These are phyloP conservation scores for Axea sp. DNA, from an alignment of 2,888 invertebrate genomes.

Conservation along the genomic window DNA sequence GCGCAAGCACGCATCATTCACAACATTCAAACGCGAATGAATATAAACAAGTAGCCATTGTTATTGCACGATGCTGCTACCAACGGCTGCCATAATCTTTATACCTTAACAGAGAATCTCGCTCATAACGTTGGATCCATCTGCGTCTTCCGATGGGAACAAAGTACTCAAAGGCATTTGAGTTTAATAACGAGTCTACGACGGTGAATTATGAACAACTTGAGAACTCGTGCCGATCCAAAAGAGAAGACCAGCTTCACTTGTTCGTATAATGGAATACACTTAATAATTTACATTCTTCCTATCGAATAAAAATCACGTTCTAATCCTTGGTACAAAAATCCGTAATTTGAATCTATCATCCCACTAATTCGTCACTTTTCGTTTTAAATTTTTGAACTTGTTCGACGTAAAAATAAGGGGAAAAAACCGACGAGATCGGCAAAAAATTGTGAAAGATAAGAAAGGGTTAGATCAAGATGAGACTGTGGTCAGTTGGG, in stretches of 20 bases:
- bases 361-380: background rate
- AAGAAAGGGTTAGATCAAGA: slow-evolving; percentile 55
- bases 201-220: slow-evolving; percentile 68
- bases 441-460: slow-evolving; percentile 51
- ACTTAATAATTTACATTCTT: slow-evolving; percentile 7
- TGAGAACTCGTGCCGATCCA: slow-evolving; percentile 55
- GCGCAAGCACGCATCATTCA: too few relatives aligned
- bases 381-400: slow-evolving; percentile 4
- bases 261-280: slow-evolving; percentile 21
- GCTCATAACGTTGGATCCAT: slow-evolving; percentile 40
- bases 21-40: too few relatives aligned
- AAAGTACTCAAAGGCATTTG: slow-evolving; percentile 56
- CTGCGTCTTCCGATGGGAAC: slow-evolving; percentile 48
- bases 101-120: slow-evolving; percentile 28
- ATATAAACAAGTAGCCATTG: slow-evolving; percentile 52
- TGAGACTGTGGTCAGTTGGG: slow-evolving; percentile 63
- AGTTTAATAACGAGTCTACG: slow-evolving; percentile 66
- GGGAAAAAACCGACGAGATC: background rate
- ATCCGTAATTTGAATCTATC: too few relatives aligned
- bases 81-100: slow-evolving; percentile 36
- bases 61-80: slow-evolving; percentile 29
- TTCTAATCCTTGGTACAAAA: too few relatives aligned
- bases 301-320: too few relatives aligned
- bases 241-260: slow-evolving; percentile 33
- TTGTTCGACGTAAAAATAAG: slow-evolving; percentile 18